phyloP scores from a whole-genome alignment of 2,113 vertebrate genomes.

The Elgaria multicarinata region DNA sequence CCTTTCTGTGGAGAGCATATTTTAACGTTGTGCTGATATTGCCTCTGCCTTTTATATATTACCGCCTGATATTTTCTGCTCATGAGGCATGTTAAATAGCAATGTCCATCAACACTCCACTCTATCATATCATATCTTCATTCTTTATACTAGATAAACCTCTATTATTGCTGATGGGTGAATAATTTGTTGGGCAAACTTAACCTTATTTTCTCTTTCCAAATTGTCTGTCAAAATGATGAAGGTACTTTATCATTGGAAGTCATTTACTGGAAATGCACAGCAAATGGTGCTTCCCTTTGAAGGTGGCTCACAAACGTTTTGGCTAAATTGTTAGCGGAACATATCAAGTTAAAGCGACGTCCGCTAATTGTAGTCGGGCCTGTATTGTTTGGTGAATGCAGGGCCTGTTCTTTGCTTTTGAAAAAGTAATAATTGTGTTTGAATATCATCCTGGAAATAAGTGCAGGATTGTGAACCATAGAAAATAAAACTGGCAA shows the following conservation, averaged over 20 bases:
- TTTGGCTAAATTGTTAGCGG: not conserved
- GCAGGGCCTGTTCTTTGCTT: not conserved
- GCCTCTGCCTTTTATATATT: not conserved
- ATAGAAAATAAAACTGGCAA: not conserved
- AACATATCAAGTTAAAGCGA: not conserved
- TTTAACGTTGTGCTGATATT: not conserved
- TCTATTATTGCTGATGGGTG: not conserved
- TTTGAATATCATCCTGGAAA: not conserved
- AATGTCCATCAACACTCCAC: not conserved
- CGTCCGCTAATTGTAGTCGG: constrained; percentile 2
- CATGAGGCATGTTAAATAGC: not conserved
- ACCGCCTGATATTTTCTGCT: not conserved
- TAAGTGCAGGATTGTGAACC: not conserved
- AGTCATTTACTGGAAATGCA: constrained; percentile 4
- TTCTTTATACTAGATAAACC: not conserved
- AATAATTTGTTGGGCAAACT: constrained; percentile 2
- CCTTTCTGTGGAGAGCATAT: not conserved
- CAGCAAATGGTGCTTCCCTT: not conserved
- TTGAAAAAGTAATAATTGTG: not conserved
- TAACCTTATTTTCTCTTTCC: constrained; percentile 2
- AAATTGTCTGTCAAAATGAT: not conserved
- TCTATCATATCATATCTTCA: not conserved
- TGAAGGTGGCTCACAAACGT: not conserved
- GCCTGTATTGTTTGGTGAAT: not conserved
- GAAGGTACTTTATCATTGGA: not conserved